These are phyloP conservation scores for Zoanthus sociatus DNA, from an alignment of 92 coral and sea anemone genomes.

Conservation along the genomic window DNA sequence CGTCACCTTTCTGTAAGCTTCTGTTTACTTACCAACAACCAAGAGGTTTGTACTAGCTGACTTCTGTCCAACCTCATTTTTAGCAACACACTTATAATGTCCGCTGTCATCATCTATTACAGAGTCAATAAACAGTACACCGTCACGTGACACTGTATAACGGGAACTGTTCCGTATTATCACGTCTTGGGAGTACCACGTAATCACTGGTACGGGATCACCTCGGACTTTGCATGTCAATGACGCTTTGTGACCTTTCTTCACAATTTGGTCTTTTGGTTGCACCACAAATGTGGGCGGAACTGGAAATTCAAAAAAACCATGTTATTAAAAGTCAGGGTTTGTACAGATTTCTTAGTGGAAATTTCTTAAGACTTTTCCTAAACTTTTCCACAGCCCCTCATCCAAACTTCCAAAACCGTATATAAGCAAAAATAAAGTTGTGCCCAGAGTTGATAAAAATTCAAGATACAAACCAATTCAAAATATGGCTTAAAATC, in stretches of 20 bases:
- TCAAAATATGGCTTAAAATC: too few relatives aligned
- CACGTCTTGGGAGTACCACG: slow-evolving; percentile 63
- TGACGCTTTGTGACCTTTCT: slow-evolving; percentile 61
- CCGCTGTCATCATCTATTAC: slow-evolving; percentile 69
- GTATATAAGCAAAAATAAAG: too few relatives aligned
- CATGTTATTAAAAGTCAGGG: not conserved
- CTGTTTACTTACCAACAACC: slow-evolving; percentile 65
- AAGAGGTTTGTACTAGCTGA: slow-evolving; percentile 57
- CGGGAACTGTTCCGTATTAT: slow-evolving; percentile 28
- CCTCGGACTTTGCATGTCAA: slow-evolving; percentile 80
- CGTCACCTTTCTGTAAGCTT: not conserved
- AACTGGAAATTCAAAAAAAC: slow-evolving; percentile 54
- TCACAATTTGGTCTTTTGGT: slow-evolving; percentile 77
- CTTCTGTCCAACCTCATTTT: slow-evolving; percentile 66
- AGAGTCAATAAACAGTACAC: slow-evolving; percentile 52
- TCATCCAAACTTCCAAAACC: too few relatives aligned
- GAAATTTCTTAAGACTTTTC: too few relatives aligned
- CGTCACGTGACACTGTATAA: slow-evolving; percentile 61
- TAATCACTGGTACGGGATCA: slow-evolving; percentile 81
- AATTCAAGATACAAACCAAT: too few relatives aligned
- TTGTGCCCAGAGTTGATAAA: too few relatives aligned
- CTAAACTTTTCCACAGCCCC: too few relatives aligned
- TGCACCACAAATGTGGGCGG: slow-evolving; percentile 62
- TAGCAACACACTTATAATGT: slow-evolving; percentile 72
- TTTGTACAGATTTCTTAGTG: too few relatives aligned